Base-by-base conservation (phyloP, 2,888 invertebrate genomes). In the Lordiphosa andalusiaca region DNA sequence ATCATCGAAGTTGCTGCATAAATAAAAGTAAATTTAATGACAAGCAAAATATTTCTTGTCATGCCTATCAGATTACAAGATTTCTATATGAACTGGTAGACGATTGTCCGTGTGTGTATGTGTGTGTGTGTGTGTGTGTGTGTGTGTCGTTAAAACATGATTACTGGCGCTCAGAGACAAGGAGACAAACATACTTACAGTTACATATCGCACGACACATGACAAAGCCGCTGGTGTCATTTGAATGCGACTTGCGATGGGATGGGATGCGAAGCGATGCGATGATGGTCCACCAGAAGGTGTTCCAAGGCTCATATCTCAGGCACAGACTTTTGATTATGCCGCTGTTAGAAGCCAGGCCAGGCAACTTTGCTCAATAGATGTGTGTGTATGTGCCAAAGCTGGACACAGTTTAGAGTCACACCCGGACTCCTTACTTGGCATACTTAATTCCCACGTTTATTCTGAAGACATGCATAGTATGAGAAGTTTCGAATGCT, bases 11-110 rank as follows among this genome's bases (percentile, higher is more conserved):
- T 59, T 69, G 82, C 77, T 82, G 80, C 83, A 80, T 81, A 83
- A 80, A 81, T 81, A 83, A 83, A 83, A 81, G 84, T 81, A 83
- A 81, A 81, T 81, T 81, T 81, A 81, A 81, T 81, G 80, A 83
- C 80, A 81, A 77, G 84, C 84, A 83, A 81, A 76, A 83, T 81
- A 81, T 81, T 81, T 81, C 84, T 81, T 83, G 80, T 81, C 80
- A 81, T 81, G 84, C 81, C 80, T 81, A 81, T 81, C 80, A 83
- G 84, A 81, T 81, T 81, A 81, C 80, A 81, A 77, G 84, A 81
- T 78, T 78, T 78, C 78, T 82, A 82, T 78, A 78, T 74, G 73
- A 73, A 68, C 80, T 75, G 73, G 62, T 66, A 61, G 75, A 67
- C 73, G 82, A 77, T 67, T 35, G 38, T 38, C 19, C 19, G 10